Percentiles rank a stretch among this genome's conserved stretches.
These are phyloP conservation scores for Eupithecia dodoneata DNA, from an alignment of 2,888 invertebrate genomes.

Conservation along the genomic window DNA sequence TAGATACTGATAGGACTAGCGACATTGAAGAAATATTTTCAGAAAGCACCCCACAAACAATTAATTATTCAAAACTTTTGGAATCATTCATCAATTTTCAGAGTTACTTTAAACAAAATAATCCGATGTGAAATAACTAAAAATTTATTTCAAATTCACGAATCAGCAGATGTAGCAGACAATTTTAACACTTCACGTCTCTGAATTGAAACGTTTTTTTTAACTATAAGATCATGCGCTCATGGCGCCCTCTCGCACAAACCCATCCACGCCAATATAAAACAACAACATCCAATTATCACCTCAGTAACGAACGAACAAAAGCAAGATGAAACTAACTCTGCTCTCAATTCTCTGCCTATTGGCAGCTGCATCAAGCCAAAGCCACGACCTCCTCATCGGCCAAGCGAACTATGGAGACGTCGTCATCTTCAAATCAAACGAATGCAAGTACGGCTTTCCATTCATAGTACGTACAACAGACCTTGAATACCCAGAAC, in stretches of 20 bases:
- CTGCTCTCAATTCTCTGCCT: slow-evolving; percentile 58
- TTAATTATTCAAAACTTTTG: neutral
- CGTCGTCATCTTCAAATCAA: slow-evolving; percentile 63
- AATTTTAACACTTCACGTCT: too few species aligned
- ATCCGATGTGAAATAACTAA: too few species aligned
- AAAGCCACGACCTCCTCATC: slow-evolving; percentile 69
- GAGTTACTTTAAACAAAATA: neutral
- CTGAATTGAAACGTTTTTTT: too few species aligned
- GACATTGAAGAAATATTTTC: too few species aligned
- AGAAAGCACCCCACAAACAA: too few species aligned
- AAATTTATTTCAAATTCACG: too few species aligned
- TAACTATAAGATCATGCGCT: neutral
- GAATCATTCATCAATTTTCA: neutral
- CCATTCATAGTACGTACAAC: slow-evolving; percentile 67
- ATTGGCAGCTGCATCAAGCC: slow-evolving; percentile 55
- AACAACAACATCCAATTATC: slow-evolving; percentile 61
- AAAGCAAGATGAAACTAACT: slow-evolving; percentile 63
- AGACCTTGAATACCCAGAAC: slow-evolving; percentile 68
- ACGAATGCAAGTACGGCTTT: slow-evolving; percentile 73
- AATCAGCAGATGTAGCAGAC: too few species aligned
- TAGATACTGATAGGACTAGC: too few species aligned
- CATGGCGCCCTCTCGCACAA: slow-evolving; percentile 52
- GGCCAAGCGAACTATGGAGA: slow-evolving; percentile 72
- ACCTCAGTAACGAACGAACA: slow-evolving; percentile 71
- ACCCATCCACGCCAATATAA: slow-evolving; percentile 64